Base-by-base conservation (phyloP, 2,113 vertebrate species). In the Takifugu bimaculatus region DNA sequence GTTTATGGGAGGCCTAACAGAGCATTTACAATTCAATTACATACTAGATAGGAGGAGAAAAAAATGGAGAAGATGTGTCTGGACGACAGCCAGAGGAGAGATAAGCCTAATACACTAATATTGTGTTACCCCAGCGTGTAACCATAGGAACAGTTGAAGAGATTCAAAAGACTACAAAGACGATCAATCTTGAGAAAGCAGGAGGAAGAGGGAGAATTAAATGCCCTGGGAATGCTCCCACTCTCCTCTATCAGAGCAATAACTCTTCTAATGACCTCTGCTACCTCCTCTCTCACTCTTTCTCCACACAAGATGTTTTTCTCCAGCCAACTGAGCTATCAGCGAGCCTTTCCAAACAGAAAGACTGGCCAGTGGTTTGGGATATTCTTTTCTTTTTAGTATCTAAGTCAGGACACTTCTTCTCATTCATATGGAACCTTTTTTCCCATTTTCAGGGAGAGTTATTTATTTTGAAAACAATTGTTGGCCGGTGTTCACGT, bases 41-140 rank as follows among this genome's bases (percentile, higher is more conserved):
- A 88, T 60, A 85, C 83, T 86, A 81, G 86, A 78, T 68, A 80
- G 78, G 64, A 57, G 57, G 42, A 4, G 45, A 48, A 74, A 79
- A 76, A 84, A 74, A 63, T 32, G 57, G 69, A 61, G 59, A 83
- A 83, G 84, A 88, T 84, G 84, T 87, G 88, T 85, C 85, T 91
- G 90, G 90, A 88, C 78, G 82, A 78, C 57, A 67, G 90, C 88
- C 91, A 91, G 82, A 72, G 67, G 77, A 86, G 81, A 85, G 86
- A 91, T 91, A 91, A 91, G 87, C 81, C 79, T 81, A 88, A 90
- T 89, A 90, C 88, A 89, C 88, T 86, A 90, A 90, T 91, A 90
- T 89, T 90, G 87, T 90, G 89, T 90, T 89, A 87, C 87, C 85
- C 82, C 62, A 78, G 70, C 63, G 75, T 79, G 90, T 92, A 91